Percentiles rank a stretch among this genome's conserved stretches.
phyloP scores from a whole-genome alignment of 2,113 vertebrate genomes.

The Cyanistes caeruleus region DNA sequence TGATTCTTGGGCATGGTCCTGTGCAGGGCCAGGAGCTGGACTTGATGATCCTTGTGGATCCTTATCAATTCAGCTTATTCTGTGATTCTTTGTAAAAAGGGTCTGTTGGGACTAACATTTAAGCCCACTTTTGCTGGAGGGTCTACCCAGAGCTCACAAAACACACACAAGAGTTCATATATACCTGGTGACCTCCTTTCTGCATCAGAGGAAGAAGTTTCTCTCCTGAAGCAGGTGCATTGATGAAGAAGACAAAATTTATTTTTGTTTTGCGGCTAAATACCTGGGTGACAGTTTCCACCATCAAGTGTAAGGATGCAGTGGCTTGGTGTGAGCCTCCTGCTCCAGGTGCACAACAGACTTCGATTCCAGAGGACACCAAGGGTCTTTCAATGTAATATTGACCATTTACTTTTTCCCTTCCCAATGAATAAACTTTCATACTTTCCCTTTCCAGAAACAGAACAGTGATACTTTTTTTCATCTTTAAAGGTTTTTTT shows the following conservation, averaged over 20 bases:
- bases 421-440: background rate
- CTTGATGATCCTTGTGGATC: background rate
- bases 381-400: background rate
- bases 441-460: background rate
- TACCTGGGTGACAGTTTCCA: background rate
- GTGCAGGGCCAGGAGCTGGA: background rate
- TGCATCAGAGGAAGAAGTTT: background rate
- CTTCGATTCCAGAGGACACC: background rate
- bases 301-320: background rate
- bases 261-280: background rate
- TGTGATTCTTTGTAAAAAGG: background rate
- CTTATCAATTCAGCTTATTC: background rate
- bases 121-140: background rate
- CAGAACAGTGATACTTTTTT: background rate
- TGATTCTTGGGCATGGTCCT: background rate
- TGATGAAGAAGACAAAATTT: background rate
- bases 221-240: background rate
- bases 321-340: background rate
- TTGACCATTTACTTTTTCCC: background rate
- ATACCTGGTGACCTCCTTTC: too few species aligned
- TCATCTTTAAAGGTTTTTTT: background rate
- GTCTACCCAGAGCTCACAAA: rapidly evolving
- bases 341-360: background rate
- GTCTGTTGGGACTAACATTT: background rate
- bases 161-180: too few species aligned